Conservation (phyloP, 2,113 vertebrate genomes). For the Ammospiza nelsoni region DNA sequence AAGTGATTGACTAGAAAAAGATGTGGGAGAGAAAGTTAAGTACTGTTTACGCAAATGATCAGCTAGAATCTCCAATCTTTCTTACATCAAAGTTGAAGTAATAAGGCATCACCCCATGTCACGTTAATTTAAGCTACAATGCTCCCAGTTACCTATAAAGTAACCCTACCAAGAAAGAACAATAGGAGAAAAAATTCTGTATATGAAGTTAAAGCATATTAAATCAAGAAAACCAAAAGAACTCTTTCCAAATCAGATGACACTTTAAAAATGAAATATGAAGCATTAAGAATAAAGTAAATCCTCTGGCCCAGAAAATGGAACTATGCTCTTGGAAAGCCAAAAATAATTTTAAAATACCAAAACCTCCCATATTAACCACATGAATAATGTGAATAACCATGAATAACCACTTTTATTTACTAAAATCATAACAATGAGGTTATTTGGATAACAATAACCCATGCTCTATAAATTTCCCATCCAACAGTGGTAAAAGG, state of each 20-base stretch:
- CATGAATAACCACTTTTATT: background rate
- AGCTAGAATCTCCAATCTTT: background rate
- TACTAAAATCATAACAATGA: background rate
- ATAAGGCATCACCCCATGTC: background rate
- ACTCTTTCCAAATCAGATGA: background rate
- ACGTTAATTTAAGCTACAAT: background rate
- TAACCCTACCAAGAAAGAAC: background rate
- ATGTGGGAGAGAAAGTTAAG: background rate
- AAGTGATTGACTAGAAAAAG: background rate
- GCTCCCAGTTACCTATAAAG: background rate
- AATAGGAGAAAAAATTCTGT: background rate
- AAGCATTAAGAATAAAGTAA: background rate
- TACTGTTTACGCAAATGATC: background rate
- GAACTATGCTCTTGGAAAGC: background rate
- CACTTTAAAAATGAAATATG: background rate
- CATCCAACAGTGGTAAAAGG: background rate
- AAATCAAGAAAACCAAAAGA: background rate
- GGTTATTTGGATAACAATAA: background rate
- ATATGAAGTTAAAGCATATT: background rate
- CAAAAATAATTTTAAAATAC: background rate
- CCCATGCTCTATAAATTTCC: background rate
- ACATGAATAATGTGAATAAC: background rate
- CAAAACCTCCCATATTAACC: background rate
- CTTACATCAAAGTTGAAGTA: background rate
- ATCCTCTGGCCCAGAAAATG: background rate